A percentile compares a stretch with the other conserved stretches of the same genome.
Conservation (phyloP, 1,140 invertebrate genomes). For the Heliconius eleuchia region DNA sequence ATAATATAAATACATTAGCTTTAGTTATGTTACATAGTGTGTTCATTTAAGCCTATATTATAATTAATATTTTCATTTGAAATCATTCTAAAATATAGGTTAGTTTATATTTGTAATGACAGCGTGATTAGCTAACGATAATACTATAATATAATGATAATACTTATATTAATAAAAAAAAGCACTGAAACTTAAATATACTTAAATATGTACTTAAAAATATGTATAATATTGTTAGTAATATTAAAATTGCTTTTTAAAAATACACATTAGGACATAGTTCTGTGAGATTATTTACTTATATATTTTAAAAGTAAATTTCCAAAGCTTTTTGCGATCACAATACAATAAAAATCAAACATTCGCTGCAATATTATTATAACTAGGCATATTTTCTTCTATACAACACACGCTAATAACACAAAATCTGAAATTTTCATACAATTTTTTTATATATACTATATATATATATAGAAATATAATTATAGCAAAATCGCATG, state of each 20-base stretch:
- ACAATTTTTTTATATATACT: too few relatives aligned
- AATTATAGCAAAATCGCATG: not conserved
- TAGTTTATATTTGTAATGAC: not conserved
- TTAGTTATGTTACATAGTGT: not conserved
- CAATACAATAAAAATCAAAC: not conserved
- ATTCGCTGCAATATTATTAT: not conserved
- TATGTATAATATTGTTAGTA: not conserved
- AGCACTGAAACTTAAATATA: constrained; percentile 1
- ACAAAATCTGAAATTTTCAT: not conserved
- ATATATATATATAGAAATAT: not conserved
- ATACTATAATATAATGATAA: not conserved
- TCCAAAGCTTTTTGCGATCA: not conserved
- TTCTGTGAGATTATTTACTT: not conserved
- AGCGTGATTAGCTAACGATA: not conserved
- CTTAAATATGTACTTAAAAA: constrained; percentile 3
- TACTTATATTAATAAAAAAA: constrained; percentile 4
- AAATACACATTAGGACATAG: not conserved
- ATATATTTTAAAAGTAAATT: not conserved
- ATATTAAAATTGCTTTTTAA: not conserved
- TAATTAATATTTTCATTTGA: constrained; percentile 6
- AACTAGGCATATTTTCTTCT: not conserved
- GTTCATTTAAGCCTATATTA: not conserved
- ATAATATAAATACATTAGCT: not conserved
- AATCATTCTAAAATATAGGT: not conserved
- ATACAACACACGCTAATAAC: not conserved